Evolutionary conservation across 92 coral and sea anemone species (phyloP).

Genomic region (Parazoanthus atlanticus): DNA sequence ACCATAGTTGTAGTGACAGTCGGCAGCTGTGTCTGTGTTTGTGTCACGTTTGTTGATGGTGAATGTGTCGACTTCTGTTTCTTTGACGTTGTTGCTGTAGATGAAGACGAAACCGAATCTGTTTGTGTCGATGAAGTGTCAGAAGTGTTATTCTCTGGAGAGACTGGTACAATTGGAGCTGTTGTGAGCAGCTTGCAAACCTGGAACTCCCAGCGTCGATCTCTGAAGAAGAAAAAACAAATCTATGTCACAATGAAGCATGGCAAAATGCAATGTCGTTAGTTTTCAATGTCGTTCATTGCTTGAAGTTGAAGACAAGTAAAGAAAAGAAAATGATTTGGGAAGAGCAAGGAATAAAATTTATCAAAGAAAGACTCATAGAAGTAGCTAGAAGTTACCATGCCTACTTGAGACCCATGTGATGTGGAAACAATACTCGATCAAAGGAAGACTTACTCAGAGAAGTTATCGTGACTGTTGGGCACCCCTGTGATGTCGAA

Average conservation of each 20-base stretch:
- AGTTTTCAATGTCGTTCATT: too few relatives aligned
- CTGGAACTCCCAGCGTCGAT: conserved; percentile 9
- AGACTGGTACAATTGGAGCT: background rate
- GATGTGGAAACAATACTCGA: too few relatives aligned
- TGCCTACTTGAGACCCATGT: conserved; percentile 17
- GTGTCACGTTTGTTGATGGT: conserved; percentile 1
- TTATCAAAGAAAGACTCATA: too few relatives aligned
- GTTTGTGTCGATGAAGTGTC: background rate
- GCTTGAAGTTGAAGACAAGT: too few relatives aligned
- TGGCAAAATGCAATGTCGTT: too few relatives aligned
- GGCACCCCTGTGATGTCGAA: conserved; percentile 2
- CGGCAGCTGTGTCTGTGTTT: background rate
- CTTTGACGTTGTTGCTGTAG: background rate
- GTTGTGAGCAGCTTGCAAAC: background rate
- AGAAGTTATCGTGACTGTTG: too few relatives aligned
- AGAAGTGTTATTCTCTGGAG: background rate
- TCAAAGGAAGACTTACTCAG: too few relatives aligned
- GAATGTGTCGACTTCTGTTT: background rate
- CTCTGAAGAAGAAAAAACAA: background rate
- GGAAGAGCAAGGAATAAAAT: too few relatives aligned
- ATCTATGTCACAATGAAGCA: too few relatives aligned
- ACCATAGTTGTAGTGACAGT: background rate
- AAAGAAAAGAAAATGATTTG: too few relatives aligned
- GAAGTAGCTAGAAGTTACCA: conserved; percentile 4
- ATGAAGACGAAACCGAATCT: background rate